Evolutionary conservation across 1,140 invertebrate species (phyloP).

Genomic region (Drosophila ogumai): DNA sequence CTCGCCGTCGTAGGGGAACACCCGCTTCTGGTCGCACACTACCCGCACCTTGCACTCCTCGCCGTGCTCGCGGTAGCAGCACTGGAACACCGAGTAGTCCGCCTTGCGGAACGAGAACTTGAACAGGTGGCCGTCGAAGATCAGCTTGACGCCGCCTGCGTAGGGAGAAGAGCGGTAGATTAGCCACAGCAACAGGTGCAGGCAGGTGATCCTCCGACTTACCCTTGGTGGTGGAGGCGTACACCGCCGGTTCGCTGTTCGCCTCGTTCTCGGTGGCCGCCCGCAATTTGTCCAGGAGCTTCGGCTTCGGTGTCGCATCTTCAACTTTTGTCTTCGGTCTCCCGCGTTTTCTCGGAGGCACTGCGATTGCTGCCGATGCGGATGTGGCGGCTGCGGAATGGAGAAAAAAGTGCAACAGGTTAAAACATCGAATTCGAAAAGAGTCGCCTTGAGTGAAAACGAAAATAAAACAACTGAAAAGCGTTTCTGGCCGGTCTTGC

Average conservation of each 20-base stretch:
- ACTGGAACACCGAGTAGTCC: constrained; percentile 79
- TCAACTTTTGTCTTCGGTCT: constrained; percentile 59
- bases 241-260: constrained; percentile 70
- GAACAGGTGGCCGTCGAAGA: constrained; percentile 78
- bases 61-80: constrained; percentile 77
- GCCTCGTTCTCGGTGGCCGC: constrained; percentile 56
- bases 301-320: constrained; percentile 54
- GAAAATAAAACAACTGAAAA: constrained; percentile 58
- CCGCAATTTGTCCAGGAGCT: constrained; percentile 63
- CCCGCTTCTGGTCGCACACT: constrained; percentile 77
- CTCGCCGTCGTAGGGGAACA: constrained; percentile 77
- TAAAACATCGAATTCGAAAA: constrained; percentile 30
- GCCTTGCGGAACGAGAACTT: constrained; percentile 78
- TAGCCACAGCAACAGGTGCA: constrained; percentile 3
- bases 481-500: constrained; percentile 24
- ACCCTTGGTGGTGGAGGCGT: constrained; percentile 81
- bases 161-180: background rate
- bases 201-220: constrained; percentile 11
- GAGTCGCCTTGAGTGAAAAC: constrained; percentile 24
- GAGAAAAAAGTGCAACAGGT: constrained; percentile 54
- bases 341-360: constrained; percentile 72
- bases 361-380: constrained; percentile 37
- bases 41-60: constrained; percentile 80
- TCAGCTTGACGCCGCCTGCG: constrained; percentile 75
- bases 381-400: constrained; percentile 30